Evolutionary conservation across 2,888 invertebrate species (phyloP).

Genomic region (Eustalomyia histrio): DNA sequence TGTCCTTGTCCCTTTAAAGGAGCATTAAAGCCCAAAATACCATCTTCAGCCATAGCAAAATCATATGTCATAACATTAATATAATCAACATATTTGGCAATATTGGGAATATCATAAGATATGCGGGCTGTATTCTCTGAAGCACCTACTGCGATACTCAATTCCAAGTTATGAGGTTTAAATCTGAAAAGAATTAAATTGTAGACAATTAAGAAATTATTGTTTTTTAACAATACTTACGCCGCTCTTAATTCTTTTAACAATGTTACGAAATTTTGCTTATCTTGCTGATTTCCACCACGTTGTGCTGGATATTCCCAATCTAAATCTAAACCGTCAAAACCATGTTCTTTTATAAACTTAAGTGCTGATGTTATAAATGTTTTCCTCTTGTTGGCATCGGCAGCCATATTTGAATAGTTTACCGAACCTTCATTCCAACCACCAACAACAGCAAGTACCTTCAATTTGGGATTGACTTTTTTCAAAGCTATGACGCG

Average conservation of each 20-base stretch:
- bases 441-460: conserved; percentile 92
- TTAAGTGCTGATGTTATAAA: conserved; percentile 87
- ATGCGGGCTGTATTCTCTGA: conserved; percentile 62
- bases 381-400: conserved; percentile 84
- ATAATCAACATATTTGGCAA: conserved; percentile 69
- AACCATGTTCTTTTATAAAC: conserved; percentile 88
- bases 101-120: conserved; percentile 72
- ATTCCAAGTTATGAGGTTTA: conserved; percentile 80
- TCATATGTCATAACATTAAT: conserved; percentile 75
- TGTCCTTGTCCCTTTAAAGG: conserved; percentile 80
- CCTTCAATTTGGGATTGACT: conserved; percentile 80
- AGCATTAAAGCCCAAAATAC: conserved; percentile 70
- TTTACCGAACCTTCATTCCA: conserved; percentile 96
- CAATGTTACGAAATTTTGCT: conserved; percentile 64
- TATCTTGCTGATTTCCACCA: conserved; percentile 69
- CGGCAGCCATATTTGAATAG: conserved; percentile 90
- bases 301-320: conserved; percentile 92
- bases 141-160: conserved; percentile 83
- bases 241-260: conserved; percentile 68
- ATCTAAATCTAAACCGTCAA: conserved; percentile 94
- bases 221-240: too few species aligned
- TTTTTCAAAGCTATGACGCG: conserved; percentile 69
- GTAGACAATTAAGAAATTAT: too few species aligned
- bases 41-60: conserved; percentile 68
- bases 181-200: conserved; percentile 62